phyloP scores from a whole-genome alignment of 2,797 vertebrate species.

The Lacerta bilineata region DNA sequence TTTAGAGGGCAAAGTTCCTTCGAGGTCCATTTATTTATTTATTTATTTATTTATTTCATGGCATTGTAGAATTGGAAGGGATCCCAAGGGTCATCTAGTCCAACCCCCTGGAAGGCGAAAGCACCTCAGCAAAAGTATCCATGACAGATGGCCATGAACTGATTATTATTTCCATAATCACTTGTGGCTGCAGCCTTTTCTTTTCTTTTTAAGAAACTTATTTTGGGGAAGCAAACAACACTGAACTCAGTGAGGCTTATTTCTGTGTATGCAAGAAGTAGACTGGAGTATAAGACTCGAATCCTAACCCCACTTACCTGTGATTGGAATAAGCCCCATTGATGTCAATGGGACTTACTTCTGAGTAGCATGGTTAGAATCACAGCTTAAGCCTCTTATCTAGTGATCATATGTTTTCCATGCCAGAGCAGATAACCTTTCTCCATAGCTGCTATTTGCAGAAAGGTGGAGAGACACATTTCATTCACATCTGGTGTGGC shows the following conservation, averaged over 20 bases:
- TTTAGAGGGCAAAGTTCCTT: background rate
- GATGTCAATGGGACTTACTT: no score
- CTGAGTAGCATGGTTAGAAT: no score
- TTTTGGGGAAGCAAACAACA: background rate
- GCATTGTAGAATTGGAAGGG: no score
- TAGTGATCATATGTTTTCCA: background rate
- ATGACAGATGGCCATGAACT: no score
- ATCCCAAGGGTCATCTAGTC: no score
- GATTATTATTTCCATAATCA: no score
- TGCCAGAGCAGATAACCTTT: background rate
- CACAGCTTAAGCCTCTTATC: background rate
- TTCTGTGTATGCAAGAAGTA: background rate
- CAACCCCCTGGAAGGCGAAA: no score
- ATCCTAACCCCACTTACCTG: no score
- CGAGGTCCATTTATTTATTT: slow-evolving; percentile 11
- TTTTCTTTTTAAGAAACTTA: background rate
- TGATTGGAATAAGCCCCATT: no score
- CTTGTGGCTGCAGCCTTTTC: background rate
- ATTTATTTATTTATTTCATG: no score
- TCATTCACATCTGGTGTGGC: background rate
- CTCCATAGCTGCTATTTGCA: background rate
- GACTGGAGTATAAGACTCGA: background rate
- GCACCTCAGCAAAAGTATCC: no score
- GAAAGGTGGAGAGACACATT: background rate
- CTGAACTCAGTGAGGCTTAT: background rate